Percentiles rank a stretch among this genome's conserved stretches.
phyloP scores from a whole-genome alignment of 2,113 vertebrate species.

The Trochalopteron elliotii region DNA sequence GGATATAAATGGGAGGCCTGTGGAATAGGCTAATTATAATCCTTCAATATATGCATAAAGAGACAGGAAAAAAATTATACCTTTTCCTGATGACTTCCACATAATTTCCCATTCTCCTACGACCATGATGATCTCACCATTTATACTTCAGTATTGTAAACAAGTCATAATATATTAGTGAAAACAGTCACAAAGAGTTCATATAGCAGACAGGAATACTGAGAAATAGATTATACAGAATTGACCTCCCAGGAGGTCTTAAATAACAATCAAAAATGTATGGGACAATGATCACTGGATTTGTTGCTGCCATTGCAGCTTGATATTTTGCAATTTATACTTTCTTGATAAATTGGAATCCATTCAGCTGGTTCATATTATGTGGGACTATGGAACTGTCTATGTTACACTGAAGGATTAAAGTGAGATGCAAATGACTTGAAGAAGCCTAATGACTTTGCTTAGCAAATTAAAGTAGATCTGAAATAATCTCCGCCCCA shows the following conservation, averaged over 20 bases:
- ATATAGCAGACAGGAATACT: constrained; percentile 45
- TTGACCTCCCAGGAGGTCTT: constrained; percentile 58
- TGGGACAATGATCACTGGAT: constrained; percentile 62
- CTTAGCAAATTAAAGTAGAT: constrained; percentile 8
- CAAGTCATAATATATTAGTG: constrained; percentile 68
- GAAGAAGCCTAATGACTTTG: not conserved
- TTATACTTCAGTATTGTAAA: constrained; percentile 52
- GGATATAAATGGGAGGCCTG: not conserved
- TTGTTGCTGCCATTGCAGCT: constrained; percentile 62
- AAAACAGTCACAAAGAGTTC: constrained; percentile 15
- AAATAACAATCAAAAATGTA: constrained; percentile 68
- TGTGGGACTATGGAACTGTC: not conserved
- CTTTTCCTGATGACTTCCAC: not conserved
- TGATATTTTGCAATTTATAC: constrained; percentile 62
- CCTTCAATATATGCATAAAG: not conserved
- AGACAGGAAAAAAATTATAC: not conserved
- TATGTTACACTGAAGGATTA: constrained; percentile 29
- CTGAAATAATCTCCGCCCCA: not conserved
- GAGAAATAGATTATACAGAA: constrained; percentile 63
- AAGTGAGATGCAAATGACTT: constrained; percentile 39
- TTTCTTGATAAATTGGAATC: constrained; percentile 69
- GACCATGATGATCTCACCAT: not conserved
- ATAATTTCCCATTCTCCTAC: constrained; percentile 30
- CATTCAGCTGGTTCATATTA: constrained; percentile 40
- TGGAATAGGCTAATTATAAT: not conserved